Percentiles rank a stretch among this genome's conserved stretches.
These are phyloP conservation scores for Dioctria linearis DNA, from an alignment of 2,888 invertebrate genomes.

Conservation along the genomic window DNA sequence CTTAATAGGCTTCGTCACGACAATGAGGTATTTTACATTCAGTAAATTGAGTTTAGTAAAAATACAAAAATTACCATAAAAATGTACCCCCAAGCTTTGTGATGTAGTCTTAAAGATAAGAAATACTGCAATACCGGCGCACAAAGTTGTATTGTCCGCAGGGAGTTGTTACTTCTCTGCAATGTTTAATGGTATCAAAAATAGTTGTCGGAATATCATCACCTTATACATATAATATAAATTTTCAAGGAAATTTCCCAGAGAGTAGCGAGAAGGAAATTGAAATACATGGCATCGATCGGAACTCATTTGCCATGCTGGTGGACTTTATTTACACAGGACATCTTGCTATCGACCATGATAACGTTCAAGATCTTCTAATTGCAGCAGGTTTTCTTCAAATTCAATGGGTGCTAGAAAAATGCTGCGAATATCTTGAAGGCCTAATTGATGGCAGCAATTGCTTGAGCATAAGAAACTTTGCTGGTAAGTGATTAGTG, in stretches of 20 bases:
- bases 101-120: conserved; percentile 53
- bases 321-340: conserved; percentile 57
- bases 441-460: conserved; percentile 50
- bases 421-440: conserved; percentile 54
- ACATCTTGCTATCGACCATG: conserved; percentile 47
- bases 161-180: conserved; percentile 54
- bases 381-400: conserved; percentile 55
- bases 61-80: not conserved
- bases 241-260: conserved; percentile 51
- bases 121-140: conserved; percentile 51
- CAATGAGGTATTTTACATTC: not conserved
- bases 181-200: conserved; percentile 56
- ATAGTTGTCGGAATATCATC: not conserved
- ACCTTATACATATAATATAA: not conserved
- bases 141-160: conserved; percentile 55
- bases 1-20: conserved; percentile 43
- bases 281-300: conserved; percentile 52
- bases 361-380: conserved; percentile 55
- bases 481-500: conserved; percentile 54
- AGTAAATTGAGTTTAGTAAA: conserved; percentile 3
- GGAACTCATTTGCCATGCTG: conserved; percentile 24
- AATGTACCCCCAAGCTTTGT: conserved; percentile 52
- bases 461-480: conserved; percentile 55
- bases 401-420: conserved; percentile 56
- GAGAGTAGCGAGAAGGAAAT: conserved; percentile 55